Conservation (phyloP, 2,797 vertebrate genomes). For the Melanotaenia maccullochi region DNA sequence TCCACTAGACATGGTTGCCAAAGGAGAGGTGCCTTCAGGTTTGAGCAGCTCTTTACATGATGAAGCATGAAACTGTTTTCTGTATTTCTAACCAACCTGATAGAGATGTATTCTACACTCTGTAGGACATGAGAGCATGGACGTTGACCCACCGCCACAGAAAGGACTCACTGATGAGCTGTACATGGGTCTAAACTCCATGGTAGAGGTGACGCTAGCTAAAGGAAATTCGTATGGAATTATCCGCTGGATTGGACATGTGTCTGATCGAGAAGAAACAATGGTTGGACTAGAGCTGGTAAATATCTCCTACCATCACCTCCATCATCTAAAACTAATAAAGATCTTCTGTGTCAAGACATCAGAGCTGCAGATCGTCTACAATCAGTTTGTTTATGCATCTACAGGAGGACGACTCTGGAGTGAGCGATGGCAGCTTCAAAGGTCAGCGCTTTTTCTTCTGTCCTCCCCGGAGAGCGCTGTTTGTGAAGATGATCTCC, state of each 20-base stretch:
- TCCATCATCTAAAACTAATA: too few species aligned
- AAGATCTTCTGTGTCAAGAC: neutral
- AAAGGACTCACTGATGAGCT: neutral
- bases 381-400: neutral
- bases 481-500: slow-evolving; percentile 85
- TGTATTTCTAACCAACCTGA: neutral
- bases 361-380: neutral
- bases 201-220: slow-evolving; percentile 83
- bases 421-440: slow-evolving; percentile 82
- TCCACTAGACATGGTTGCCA: slow-evolving; percentile 76
- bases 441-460: slow-evolving; percentile 72
- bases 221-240: slow-evolving; percentile 77
- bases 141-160: neutral
- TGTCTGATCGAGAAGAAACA: slow-evolving; percentile 60
- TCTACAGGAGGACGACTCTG: slow-evolving; percentile 83
- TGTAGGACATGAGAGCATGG: slow-evolving; percentile 53
- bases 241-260: slow-evolving; percentile 87
- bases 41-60: slow-evolving; percentile 6
- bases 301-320: slow-evolving; percentile 43
- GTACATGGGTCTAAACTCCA: slow-evolving; percentile 71
- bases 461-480: slow-evolving; percentile 77
- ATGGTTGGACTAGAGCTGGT: slow-evolving; percentile 90
- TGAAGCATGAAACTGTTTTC: neutral
- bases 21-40: slow-evolving; percentile 82
- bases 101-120: neutral